Conservation (phyloP, 2,888 invertebrate species). For the Gymnoscelis rufifasciata region DNA sequence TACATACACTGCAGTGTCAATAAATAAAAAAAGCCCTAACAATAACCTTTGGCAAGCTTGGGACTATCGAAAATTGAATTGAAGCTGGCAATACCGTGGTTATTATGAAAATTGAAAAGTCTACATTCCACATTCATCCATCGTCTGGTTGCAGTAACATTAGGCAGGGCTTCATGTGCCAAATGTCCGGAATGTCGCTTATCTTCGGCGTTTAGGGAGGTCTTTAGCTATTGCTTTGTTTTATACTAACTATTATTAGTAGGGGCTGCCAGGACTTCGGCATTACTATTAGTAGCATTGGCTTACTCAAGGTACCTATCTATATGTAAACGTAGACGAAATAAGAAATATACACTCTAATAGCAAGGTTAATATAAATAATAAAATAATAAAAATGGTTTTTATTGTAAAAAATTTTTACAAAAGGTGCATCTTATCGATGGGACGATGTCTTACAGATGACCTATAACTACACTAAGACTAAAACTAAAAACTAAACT, state of each 20-base stretch:
- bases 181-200: constrained; percentile 16
- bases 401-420: too few species aligned
- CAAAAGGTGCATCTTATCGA: too few species aligned
- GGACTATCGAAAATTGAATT: constrained; percentile 1
- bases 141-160: constrained; percentile 16
- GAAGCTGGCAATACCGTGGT: constrained; percentile 4
- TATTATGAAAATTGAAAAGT: constrained; percentile 16
- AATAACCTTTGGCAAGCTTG: background rate
- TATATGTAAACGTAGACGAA: too few species aligned
- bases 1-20: background rate
- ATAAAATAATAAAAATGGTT: too few species aligned
- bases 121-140: constrained; percentile 12
- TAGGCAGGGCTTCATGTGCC: constrained; percentile 18
- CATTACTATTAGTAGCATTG: background rate
- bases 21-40: background rate
- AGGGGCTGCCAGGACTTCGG: background rate
- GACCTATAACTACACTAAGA: too few species aligned
- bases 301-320: too few species aligned
- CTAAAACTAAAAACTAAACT: too few species aligned
- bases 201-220: too few species aligned
- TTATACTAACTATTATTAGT: background rate
- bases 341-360: too few species aligned
- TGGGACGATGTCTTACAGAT: too few species aligned
- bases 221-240: background rate
- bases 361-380: too few species aligned